A percentile compares a stretch with the other conserved stretches of the same genome.
phyloP scores from a whole-genome alignment of 2,113 vertebrate species.

The Periophthalmodon schlosseri region DNA sequence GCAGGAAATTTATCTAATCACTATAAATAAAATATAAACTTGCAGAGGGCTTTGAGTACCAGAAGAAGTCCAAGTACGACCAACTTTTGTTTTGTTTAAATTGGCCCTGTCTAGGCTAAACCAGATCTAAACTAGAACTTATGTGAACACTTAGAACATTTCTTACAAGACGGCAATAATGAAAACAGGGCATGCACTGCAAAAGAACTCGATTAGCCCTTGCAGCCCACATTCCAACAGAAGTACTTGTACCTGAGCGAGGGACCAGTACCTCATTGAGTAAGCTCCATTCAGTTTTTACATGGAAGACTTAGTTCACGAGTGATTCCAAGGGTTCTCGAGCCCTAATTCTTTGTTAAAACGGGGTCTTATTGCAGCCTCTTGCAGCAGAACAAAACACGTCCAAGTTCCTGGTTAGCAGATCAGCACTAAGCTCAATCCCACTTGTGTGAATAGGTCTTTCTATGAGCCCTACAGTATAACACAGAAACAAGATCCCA shows the following conservation, averaged over 20 bases:
- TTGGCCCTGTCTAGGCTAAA: background rate
- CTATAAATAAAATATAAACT: too few species aligned
- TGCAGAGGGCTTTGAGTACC: too few species aligned
- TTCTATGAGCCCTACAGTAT: conserved; percentile 40
- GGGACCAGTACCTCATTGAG: conserved; percentile 30
- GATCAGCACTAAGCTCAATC: conserved; percentile 61
- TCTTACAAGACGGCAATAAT: background rate
- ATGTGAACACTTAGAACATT: too few species aligned
- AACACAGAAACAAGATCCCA: conserved; percentile 43
- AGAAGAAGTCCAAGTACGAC: too few species aligned
- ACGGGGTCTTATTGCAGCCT: conserved; percentile 25
- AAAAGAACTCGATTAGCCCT: background rate
- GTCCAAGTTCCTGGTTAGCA: conserved; percentile 46
- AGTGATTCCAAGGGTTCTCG: conserved; percentile 12
- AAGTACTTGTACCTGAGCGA: background rate
- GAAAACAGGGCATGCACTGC: background rate
- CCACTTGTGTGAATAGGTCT: conserved; percentile 52
- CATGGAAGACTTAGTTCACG: conserved; percentile 22
- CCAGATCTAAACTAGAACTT: background rate
- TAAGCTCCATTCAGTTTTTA: conserved; percentile 19
- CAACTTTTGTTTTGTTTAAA: background rate
- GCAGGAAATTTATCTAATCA: too few species aligned
- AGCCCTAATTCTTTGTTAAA: conserved; percentile 31
- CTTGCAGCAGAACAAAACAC: conserved; percentile 23
- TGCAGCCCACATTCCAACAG: background rate